Evolutionary conservation across 2,797 vertebrate genomes (phyloP), one percentile per base, ranked within the genome.

Genomic region (Pseudochromis fuscus): DNA sequence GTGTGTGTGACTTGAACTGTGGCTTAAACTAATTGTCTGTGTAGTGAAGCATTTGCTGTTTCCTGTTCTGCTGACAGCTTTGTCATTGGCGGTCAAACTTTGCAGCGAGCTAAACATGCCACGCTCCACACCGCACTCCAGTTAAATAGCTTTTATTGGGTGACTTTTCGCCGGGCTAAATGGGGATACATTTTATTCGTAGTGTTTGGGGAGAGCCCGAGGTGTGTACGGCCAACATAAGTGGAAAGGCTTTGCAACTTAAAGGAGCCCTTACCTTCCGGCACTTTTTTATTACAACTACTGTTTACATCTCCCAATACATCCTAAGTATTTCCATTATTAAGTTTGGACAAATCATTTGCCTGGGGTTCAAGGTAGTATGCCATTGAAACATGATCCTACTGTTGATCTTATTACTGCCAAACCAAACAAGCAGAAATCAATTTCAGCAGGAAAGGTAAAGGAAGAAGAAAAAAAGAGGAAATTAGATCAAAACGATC

Each of bases 321-420:
- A 96, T 96, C 94, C 95, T 96, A 97, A 97, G 96, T 97, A 96
- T 94, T 95, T 97, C 92, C 92, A 95, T 96, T 97, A 97, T 97
- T 97, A 98, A 96, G 96, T 95, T 95, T 96, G 95, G 96, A 97
- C 96, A 96, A 98, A 98, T 97, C 94, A 97, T 98, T 98, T 98
- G 96, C 96, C 96, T 96, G 95, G 95, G 96, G 96, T 98, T 97
- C 95, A 95, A 95, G 94, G 94, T 96, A 95, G 93, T 96, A 94
- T 95, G 95, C 95, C 95, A 95, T 94, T 96, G 96, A 97, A 97
- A 97, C 93, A 93, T 95, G 96, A 97, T 97, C 95, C 94, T 93
- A 94, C 94, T 94, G 94, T 94, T 96, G 95, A 95, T 96, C 95
- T 96, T 95, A 95, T 97, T 96, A 95, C 95, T 95, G 95, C 95